Conservation (phyloP, 2,888 invertebrate genomes). For the Drosophila demipolita region DNA sequence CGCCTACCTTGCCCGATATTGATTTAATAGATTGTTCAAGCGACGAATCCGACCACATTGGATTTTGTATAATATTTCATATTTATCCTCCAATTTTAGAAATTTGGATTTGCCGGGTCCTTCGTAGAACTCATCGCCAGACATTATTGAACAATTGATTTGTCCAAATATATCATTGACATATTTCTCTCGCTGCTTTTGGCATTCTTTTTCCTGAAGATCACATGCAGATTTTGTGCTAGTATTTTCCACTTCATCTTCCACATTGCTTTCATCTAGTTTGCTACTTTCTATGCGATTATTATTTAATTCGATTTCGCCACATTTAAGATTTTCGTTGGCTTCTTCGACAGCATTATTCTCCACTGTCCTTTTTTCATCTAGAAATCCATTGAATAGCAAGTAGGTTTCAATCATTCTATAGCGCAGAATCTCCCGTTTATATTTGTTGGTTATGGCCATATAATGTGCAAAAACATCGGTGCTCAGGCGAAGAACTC, state of each 20-base stretch:
- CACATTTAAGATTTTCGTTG: neutral
- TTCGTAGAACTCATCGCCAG: slow-evolving; percentile 9
- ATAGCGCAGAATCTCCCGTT: slow-evolving; percentile 2
- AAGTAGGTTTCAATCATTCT: slow-evolving; percentile 11
- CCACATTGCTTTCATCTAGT: neutral
- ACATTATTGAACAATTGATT: slow-evolving; percentile 13
- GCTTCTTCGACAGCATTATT: neutral
- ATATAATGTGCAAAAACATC: slow-evolving; percentile 13
- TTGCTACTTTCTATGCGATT: neutral
- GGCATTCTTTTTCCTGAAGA: neutral
- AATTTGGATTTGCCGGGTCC: slow-evolving; percentile 33
- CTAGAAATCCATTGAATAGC: slow-evolving; percentile 6
- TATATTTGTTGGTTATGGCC: neutral
- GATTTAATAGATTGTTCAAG: slow-evolving; percentile 6
- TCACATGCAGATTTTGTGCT: neutral
- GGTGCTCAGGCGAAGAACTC: neutral
- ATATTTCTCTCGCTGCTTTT: neutral
- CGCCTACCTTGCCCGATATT: neutral
- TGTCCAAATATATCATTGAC: neutral
- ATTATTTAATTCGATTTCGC: neutral
- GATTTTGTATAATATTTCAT: slow-evolving; percentile 20
- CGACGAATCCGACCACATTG: neutral
- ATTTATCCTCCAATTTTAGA: slow-evolving; percentile 12
- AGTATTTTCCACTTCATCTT: neutral
- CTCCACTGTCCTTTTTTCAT: neutral